Base-by-base conservation (phyloP, 2,797 vertebrate species). In the Periophthalmus magnuspinnatus region DNA sequence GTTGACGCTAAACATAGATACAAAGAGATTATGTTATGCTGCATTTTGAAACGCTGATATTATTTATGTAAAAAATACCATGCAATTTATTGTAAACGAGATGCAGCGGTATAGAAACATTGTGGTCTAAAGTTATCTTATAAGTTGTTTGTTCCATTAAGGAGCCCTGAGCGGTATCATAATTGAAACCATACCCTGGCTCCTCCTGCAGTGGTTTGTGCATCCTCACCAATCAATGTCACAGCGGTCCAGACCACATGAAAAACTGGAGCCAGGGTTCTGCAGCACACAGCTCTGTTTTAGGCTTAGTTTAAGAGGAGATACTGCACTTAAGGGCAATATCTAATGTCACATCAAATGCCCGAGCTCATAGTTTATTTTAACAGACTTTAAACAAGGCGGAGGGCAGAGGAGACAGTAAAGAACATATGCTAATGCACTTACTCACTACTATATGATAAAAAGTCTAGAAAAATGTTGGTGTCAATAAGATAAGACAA, bases 211-310 rank as follows among this genome's bases (percentile, higher is more conserved):
- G 67, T 13, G 34, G 41, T 69, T 70, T 58, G 58, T 67, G 64
- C 58, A 66, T 66, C 64, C 71, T 69, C 75, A 74, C 58, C 65
- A 78, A 81, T 80, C 70, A 36, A 1, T 72, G 68, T 80, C 68
- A 36, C 0, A 63, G 68, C 60, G 68, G 64, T 70, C 77, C 66
- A 67, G 71, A 69, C 38, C 21, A 71, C 68, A 72, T 71, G 22
- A 54, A 21, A 41, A 68, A 81, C 55, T 56, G 71, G 45, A 76
- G 68, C 58, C 61, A 56, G 50, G 34, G 47, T 33, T 45, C 36
- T 22, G 11, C 65, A 69, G 55, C 57, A 48, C 28, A 6, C 2
- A 0, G 57, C 38, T 62, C 33, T 54, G 52, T 69, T 65, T 71
- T 69, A 48, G 74, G 57, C 22, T 63, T 5, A 5, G 59, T 41